Evolutionary conservation across 2,888 invertebrate species (phyloP).

Genomic region (Biston betularia): DNA sequence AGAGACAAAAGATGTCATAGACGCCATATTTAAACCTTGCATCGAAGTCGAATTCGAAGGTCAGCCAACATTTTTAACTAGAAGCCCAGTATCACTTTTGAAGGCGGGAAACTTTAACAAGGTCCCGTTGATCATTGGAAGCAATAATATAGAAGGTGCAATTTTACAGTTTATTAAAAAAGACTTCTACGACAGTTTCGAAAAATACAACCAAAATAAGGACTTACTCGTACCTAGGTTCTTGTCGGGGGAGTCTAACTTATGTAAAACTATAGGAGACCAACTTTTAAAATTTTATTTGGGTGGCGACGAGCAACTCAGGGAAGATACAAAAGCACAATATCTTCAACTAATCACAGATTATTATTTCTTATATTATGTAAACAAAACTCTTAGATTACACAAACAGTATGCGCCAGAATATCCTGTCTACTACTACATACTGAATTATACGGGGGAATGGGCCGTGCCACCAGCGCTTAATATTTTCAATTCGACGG

Average conservation of each 20-base stretch:
- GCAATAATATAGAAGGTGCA: conserved; percentile 71
- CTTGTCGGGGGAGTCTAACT: conserved; percentile 58
- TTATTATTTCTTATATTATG: conserved; percentile 74
- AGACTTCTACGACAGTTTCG: conserved; percentile 67
- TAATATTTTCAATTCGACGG: conserved; percentile 64
- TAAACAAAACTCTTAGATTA: conserved; percentile 72
- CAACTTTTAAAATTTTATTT: conserved; percentile 74
- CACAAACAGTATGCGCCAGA: conserved; percentile 67
- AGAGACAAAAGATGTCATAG: conserved; percentile 56
- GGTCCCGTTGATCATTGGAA: conserved; percentile 78
- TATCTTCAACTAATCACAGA: conserved; percentile 75
- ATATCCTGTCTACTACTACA: conserved; percentile 73
- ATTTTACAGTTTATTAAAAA: conserved; percentile 60
- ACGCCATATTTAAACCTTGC: conserved; percentile 73
- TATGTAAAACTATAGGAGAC: conserved; percentile 65
- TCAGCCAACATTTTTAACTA: conserved; percentile 72
- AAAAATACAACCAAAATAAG: conserved; percentile 68
- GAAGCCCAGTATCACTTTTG: conserved; percentile 68
- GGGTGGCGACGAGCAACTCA: conserved; percentile 62
- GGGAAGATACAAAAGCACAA: conserved; percentile 68
- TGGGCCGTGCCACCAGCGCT: conserved; percentile 66
- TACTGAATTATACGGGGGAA: conserved; percentile 71
- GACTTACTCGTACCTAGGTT: conserved; percentile 68
- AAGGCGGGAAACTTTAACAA: conserved; percentile 76
- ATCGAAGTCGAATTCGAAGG: conserved; percentile 79